A percentile compares a stretch with the other conserved stretches of the same genome.
phyloP scores from a whole-genome alignment of 2,888 invertebrate species.

The Netelia fuscicornis region DNA sequence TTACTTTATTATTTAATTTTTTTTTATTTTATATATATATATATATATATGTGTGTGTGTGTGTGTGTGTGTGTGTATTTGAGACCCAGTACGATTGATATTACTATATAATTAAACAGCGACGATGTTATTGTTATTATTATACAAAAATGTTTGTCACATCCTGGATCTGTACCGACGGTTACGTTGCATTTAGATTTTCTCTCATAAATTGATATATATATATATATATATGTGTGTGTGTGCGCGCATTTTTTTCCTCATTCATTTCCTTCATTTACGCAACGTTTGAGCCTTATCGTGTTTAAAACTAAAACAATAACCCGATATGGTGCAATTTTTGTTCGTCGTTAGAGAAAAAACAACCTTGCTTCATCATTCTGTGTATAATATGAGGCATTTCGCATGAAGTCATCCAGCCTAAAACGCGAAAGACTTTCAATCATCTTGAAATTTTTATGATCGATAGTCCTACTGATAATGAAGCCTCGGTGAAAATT shows the following conservation, averaged over 20 bases:
- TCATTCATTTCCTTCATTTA: conserved; percentile 26
- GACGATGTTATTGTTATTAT: conserved; percentile 41
- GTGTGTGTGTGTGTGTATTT: conserved; percentile 32
- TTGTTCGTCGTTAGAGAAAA: neutral
- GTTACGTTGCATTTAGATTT: conserved; percentile 11
- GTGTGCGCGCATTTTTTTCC: neutral
- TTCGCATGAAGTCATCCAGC: no score
- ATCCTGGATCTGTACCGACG: conserved; percentile 8
- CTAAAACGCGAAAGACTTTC: no score
- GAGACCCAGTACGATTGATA: conserved; percentile 53
- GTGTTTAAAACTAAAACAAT: conserved; percentile 29
- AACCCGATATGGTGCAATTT: conserved; percentile 1
- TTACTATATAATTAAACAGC: conserved; percentile 46
- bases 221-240: neutral
- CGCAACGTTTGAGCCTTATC: conserved; percentile 10
- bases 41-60: conserved; percentile 7
- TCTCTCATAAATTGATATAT: conserved; percentile 11
- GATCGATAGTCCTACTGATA: no score
- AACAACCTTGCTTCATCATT: neutral
- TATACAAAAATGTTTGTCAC: conserved; percentile 55
- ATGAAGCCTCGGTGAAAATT: no score
- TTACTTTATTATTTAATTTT: conserved; percentile 50
- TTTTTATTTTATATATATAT: conserved; percentile 16
- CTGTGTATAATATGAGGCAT: neutral
- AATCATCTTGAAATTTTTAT: no score